Percentiles rank a stretch among this genome's conserved stretches.
Evolutionary conservation across 1,140 invertebrate species (phyloP).

Genomic region (Pissodes strobi): DNA sequence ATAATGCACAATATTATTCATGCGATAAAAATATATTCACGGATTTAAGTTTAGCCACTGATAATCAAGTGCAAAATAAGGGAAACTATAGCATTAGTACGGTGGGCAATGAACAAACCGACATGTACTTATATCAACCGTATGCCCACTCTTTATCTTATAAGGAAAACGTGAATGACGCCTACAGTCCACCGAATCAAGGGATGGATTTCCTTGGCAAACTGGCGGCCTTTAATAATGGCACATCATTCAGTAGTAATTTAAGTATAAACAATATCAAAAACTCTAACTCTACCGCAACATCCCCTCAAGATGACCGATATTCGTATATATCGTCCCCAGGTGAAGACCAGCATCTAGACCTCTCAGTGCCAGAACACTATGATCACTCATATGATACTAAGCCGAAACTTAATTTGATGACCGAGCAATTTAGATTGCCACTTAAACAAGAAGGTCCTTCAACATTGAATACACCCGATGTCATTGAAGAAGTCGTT

Average conservation of each 20-base stretch:
- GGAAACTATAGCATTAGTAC: neutral
- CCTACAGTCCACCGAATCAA: neutral
- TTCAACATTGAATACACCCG: slow-evolving; percentile 43
- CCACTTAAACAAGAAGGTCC: slow-evolving; percentile 9
- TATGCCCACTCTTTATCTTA: slow-evolving; percentile 2
- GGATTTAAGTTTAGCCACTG: slow-evolving; percentile 11
- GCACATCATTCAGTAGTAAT: slow-evolving; percentile 5
- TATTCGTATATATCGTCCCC: slow-evolving; percentile 30
- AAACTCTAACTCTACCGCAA: slow-evolving; percentile 5
- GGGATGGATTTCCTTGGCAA: neutral
- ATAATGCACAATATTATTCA: slow-evolving; percentile 19
- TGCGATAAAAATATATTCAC: neutral
- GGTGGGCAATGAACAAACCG: slow-evolving; percentile 11
- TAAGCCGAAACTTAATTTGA: slow-evolving; percentile 13
- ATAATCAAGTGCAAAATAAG: slow-evolving; percentile 5
- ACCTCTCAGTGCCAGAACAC: slow-evolving; percentile 1
- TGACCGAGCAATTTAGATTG: slow-evolving; percentile 16
- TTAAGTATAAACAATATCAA: slow-evolving; percentile 24
- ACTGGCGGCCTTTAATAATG: neutral
- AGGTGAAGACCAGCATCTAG: slow-evolving; percentile 1
- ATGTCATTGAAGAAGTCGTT: slow-evolving; percentile 46
- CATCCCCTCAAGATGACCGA: slow-evolving; percentile 29
- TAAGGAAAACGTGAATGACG: slow-evolving; percentile 1
- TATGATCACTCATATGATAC: neutral
- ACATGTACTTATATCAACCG: slow-evolving; percentile 23